These are phyloP conservation scores for Temnothorax unifasciatus DNA, from an alignment of 2,888 invertebrate genomes.

Conservation along the genomic window DNA sequence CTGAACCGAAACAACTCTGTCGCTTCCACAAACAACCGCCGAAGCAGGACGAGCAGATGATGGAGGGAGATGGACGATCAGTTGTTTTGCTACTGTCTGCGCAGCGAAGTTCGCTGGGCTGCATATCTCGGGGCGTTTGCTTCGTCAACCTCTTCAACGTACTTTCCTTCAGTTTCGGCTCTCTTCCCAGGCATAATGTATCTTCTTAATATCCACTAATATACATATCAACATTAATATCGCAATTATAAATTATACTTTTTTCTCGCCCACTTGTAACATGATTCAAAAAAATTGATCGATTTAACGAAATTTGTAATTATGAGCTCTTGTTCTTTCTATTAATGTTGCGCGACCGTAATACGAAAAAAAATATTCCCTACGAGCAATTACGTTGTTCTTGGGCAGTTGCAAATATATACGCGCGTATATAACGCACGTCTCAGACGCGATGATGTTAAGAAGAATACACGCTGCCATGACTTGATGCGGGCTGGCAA, in stretches of 20 bases:
- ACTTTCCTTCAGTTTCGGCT: constrained; percentile 21
- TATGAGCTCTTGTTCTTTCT: not conserved
- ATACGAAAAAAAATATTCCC: not conserved
- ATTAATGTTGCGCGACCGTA: not conserved
- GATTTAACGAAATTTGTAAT: not conserved
- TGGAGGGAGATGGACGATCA: constrained; percentile 60
- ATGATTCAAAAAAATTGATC: not conserved
- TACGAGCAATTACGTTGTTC: constrained; percentile 16
- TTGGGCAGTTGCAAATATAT: constrained; percentile 26
- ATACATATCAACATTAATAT: not conserved
- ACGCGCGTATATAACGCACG: not conserved
- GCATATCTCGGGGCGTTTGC: constrained; percentile 81
- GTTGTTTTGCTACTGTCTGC: constrained; percentile 82
- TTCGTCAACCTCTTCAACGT: constrained; percentile 62
- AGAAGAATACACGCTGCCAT: constrained; percentile 45
- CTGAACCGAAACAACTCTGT: constrained; percentile 78
- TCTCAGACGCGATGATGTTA: constrained; percentile 28
- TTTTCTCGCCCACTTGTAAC: no score
- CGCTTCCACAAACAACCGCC: constrained; percentile 81
- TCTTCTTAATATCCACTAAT: constrained; percentile 15
- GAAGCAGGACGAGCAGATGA: constrained; percentile 65
- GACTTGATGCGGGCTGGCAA: constrained; percentile 44
- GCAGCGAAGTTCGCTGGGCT: constrained; percentile 80
- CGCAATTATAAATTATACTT: not conserved
- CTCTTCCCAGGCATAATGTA: constrained; percentile 15